Evolutionary conservation across 2,797 vertebrate species (phyloP), one percentile per base, ranked within the genome.

Genomic region (Oreochromis mossambicus): DNA sequence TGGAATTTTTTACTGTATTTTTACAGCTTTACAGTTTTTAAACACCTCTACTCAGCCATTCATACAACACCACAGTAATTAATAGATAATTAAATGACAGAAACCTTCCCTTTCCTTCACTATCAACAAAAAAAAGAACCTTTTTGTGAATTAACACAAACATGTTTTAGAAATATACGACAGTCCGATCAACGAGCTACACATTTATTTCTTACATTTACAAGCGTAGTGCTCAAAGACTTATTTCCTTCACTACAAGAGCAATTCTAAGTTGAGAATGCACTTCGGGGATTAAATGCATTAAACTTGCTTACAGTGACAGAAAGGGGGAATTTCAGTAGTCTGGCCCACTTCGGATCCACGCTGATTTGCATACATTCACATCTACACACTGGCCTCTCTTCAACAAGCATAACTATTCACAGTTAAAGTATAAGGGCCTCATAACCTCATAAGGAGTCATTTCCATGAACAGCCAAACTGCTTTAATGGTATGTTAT

Each of bases 271-370:
- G 32, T 36, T 63, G 1, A 36, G 32, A 63, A 36, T 36, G 58
- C 32, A 63, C 58, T 63, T 36, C 1, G 2, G 32, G 32, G 9
- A 61, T 61, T 61, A 61, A 61, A 61, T 7, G 17, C 17, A 61
- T 61, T 63, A n/a, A 63, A 63, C 34, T 63, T n/a, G 58, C 11
- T 36, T 63, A 12, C 58, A 36, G 58, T 63, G 58, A 63, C 32
- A 63, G 58, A 63, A 63, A 63, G 1, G 58, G 32, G 17, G 17
- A 1, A 36, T 36, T 36, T 63, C 32, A 38, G 19, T 63, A 13
- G 58, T 63, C 32, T 63, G 4, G 58, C 11, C 34, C 58, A 63
- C 11, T 38, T 63, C 1, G 2, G 58, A 63, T 8, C 32, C 19
- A 63, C 0, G 0, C 61, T 41, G 1, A 76, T 51, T 19, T 15